Base-by-base conservation (phyloP, 2,113 vertebrate genomes). In the Zosterops hypoxanthus region DNA sequence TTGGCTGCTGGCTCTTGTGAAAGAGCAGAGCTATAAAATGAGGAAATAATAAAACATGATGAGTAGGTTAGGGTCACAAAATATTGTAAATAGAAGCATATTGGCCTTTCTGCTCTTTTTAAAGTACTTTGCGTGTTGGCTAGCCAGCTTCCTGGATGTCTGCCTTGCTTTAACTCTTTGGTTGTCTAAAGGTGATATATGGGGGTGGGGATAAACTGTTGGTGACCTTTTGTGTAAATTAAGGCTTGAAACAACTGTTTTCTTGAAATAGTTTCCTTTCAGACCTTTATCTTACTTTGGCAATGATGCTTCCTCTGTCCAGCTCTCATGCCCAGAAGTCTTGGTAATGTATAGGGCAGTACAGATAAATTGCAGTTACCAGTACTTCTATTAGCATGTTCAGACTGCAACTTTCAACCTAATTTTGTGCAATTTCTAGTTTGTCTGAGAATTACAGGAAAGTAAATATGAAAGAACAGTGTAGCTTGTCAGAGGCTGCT, bases 21-120 rank as follows among this genome's bases (percentile, higher is more conserved):
- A 95, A 92, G 81, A 95, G 56, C 65, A 80, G 64, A 95, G 73
- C 71, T 82, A 91, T 88, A 87, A 94, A 95, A 83, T 86, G 53
- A 95, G 88, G 90, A 93, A 95, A 95, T 81, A 92, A 92, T 87
- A 91, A 94, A 90, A 95, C 91, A 94, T 26, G 77, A 69, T 93
- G 76, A 95, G 92, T 83, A 69, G 80, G 77, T 95, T 89, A 95
- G 81, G 92, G 94, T 97, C 71, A 94, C 71, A 92, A 90, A 96
- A 94, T 88, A 79, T 12, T 88, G 88, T 89, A 92, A 94, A 92
- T 88, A 84, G 64, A 28, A 93, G 71, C 93, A 93, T 95, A 93
- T 90, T 96, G 77, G 90, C 46, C 81, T 83, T 86, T 86, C 82
- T 86, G 61, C 31, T 89, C 42, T 55, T 81, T 87, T 90, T 57